phyloP scores from a whole-genome alignment of 2,888 invertebrate genomes.

The Cephus pygmeus region DNA sequence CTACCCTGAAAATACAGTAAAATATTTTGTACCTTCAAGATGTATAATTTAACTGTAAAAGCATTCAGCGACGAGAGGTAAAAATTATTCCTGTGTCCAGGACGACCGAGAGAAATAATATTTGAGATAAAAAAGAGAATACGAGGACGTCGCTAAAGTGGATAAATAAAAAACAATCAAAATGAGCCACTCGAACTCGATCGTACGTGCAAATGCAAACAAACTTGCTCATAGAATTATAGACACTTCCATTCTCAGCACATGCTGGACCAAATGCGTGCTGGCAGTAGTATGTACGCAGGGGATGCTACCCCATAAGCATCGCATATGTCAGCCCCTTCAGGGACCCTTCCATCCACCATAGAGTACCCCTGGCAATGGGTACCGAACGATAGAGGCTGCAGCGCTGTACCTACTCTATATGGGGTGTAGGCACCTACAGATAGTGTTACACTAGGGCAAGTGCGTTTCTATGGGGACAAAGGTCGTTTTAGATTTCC shows the following conservation, averaged over 20 bases:
- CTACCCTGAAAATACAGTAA: not conserved
- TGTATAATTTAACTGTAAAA: not conserved
- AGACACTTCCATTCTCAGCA: slow-evolving; percentile 49
- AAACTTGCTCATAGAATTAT: slow-evolving; percentile 53
- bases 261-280: slow-evolving; percentile 49
- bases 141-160: not conserved
- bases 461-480: slow-evolving; percentile 48
- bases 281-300: slow-evolving; percentile 11
- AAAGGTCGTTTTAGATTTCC: slow-evolving; percentile 45
- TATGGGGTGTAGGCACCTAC: slow-evolving; percentile 31
- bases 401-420: slow-evolving; percentile 20
- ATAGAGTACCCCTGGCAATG: slow-evolving; percentile 26
- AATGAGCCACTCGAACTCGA: slow-evolving; percentile 33
- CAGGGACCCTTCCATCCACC: slow-evolving; percentile 33
- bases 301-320: slow-evolving; percentile 48
- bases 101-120: not conserved
- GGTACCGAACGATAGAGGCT: slow-evolving; percentile 27
- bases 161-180: slow-evolving; percentile 42
- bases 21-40: not conserved
- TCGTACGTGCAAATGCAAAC: slow-evolving; percentile 49
- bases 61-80: not conserved
- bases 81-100: not conserved
- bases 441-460: slow-evolving; percentile 47
- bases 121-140: not conserved
- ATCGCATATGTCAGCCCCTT: slow-evolving; percentile 58